A percentile compares a stretch with the other conserved stretches of the same genome.
phyloP scores from a whole-genome alignment of 2,113 vertebrate species.

The Istiophorus platypterus region DNA sequence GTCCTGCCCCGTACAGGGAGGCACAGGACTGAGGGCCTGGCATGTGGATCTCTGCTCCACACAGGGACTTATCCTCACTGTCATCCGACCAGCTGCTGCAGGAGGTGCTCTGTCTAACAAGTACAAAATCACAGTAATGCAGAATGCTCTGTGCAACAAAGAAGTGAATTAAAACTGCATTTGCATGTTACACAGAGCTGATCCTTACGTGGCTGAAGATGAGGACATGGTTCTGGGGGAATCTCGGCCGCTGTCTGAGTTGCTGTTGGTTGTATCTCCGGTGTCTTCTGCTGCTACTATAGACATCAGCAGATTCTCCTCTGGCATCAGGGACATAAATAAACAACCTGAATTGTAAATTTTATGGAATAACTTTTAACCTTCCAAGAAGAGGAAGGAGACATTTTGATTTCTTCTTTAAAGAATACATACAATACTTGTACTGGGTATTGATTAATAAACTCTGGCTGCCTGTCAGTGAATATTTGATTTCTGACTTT shows the following conservation, averaged over 20 bases:
- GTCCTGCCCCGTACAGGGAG: conserved; percentile 6
- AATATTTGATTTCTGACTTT: background rate
- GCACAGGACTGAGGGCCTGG: conserved; percentile 3
- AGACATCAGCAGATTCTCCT: conserved; percentile 81
- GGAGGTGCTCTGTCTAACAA: conserved; percentile 71
- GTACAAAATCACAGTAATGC: background rate
- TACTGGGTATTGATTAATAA: background rate
- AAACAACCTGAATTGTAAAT: background rate
- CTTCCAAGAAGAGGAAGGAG: background rate
- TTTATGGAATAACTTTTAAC: background rate
- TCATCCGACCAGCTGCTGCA: conserved; percentile 80
- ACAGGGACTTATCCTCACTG: conserved; percentile 51
- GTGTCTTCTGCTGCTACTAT: conserved; percentile 69
- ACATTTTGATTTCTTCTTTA: no score
- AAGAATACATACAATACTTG: background rate
- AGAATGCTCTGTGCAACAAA: background rate
- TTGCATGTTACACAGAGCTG: background rate
- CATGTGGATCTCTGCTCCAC: conserved; percentile 25
- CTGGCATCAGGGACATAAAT: conserved; percentile 49
- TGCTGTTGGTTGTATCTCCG: conserved; percentile 43
- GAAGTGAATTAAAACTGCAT: rapidly evolving
- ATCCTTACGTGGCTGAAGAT: conserved; percentile 58
- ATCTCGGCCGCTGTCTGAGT: conserved; percentile 83
- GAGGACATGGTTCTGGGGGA: conserved; percentile 70
- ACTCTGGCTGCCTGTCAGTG: background rate